These are phyloP conservation scores for Fragum sueziense DNA, from an alignment of 2,888 invertebrate species.

Conservation along the genomic window DNA sequence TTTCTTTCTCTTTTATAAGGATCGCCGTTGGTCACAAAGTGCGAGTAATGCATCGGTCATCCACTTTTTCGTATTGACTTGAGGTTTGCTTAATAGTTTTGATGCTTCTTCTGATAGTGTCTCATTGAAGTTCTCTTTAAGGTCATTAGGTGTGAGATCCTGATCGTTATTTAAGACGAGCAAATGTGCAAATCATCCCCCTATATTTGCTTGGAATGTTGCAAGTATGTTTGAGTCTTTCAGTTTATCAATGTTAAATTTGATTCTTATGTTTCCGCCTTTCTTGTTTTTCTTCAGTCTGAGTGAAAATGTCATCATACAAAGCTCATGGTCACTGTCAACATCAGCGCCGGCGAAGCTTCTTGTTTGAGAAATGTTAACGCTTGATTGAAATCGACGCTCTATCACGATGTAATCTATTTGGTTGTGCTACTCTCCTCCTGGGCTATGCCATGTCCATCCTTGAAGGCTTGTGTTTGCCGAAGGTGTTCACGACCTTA, in stretches of 20 bases:
- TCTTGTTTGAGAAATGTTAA: constrained; percentile 38
- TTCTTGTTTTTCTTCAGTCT: constrained; percentile 32
- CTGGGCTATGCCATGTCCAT: constrained; percentile 28
- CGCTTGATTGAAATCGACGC: constrained; percentile 14
- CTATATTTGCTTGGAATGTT: constrained; percentile 15
- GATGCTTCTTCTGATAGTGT: constrained; percentile 13
- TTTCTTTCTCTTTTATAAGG: constrained; percentile 16
- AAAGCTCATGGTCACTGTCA: constrained; percentile 23
- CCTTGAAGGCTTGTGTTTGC: constrained; percentile 42
- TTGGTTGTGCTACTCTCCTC: constrained; percentile 34
- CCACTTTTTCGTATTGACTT: constrained; percentile 10
- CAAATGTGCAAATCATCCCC: constrained; percentile 4
- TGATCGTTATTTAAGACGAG: background rate
- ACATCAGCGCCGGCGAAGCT: constrained; percentile 36
- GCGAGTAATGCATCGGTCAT: background rate
- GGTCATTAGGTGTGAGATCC: too few relatives aligned
- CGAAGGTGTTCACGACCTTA: constrained; percentile 32
- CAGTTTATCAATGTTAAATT: constrained; percentile 29
- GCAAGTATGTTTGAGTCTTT: constrained; percentile 17
- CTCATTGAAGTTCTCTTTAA: background rate
- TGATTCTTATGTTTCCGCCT: constrained; percentile 11
- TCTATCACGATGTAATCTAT: constrained; percentile 47
- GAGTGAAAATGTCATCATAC: constrained; percentile 23
- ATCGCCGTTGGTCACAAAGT: constrained; percentile 23
- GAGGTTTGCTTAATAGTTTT: constrained; percentile 17